Evolutionary conservation across 2,888 invertebrate genomes (phyloP), one percentile per base, ranked within the genome.

Genomic region (Pterostichus niger): DNA sequence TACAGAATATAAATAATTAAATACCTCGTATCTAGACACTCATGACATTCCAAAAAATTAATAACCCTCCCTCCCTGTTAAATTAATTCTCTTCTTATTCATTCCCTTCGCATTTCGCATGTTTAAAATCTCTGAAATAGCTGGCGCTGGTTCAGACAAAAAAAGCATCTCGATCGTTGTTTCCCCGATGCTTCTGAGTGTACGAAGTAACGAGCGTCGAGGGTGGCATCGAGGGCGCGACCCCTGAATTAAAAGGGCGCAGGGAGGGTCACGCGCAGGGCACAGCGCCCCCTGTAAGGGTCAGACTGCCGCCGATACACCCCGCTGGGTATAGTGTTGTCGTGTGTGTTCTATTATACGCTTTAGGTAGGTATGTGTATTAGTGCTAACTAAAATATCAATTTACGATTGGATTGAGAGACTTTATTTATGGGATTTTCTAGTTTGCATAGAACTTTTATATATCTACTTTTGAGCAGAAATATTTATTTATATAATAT

Each of bases 151-250:
- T 40, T 49, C 49, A 59, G 31, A 59, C 59, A 59, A 59, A 59
- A n/a, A 59, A 24, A 59, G 13, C 64, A 64, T 64, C 40, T 33
- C 13, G 13, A 35, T 64, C 64, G 64, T 31, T 64, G 64, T 64
- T 64, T 64, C 59, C 64, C 33, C 13, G 17, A 5, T 56, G 6
- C 40, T 40, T 40, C 40, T 5, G 40, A 11, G 40, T 64, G 35
- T 56, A 15, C 44, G 17, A 46, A 87, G 89, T 89, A 89, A 89
- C 89, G 88, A 89, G 89, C 89, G 85, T 87, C 88, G 89, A 89
- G 89, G 89, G 90, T 90, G 89, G 89, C 87, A 88, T 24, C 87
- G 77, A 87, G 89, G 89, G 89, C 89, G 89, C 89, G 89, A 89
- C 89, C 89, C 89, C 88, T 87, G 89, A 89, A 89, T 89, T 89